Percentiles rank a stretch among this genome's conserved stretches.
phyloP scores from a whole-genome alignment of 2,888 invertebrate species.

The Drosophila anomelani region DNA sequence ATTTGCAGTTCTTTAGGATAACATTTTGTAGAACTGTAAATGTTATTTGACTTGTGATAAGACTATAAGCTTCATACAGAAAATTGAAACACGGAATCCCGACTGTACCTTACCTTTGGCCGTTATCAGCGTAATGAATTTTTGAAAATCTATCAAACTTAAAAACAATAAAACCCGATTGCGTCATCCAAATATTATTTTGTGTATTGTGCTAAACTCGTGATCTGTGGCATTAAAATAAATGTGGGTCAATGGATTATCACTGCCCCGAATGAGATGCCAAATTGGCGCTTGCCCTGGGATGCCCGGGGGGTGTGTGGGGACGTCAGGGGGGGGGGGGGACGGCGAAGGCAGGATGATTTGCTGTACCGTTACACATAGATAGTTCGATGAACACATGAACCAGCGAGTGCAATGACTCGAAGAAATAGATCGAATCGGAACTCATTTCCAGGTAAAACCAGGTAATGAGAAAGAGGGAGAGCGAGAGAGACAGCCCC shows the following conservation, averaged over 20 bases:
- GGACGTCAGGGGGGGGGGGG: not conserved
- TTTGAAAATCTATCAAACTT: constrained; percentile 15
- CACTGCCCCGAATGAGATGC: constrained; percentile 17
- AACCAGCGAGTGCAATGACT: constrained; percentile 52
- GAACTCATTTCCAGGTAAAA: constrained; percentile 32
- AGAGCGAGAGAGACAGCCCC: constrained; percentile 3
- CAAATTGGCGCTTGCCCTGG: constrained; percentile 15
- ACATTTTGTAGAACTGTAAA: not conserved
- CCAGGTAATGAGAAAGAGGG: not conserved
- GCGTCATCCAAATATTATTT: constrained; percentile 55
- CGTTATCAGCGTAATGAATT: constrained; percentile 15
- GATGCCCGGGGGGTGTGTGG: constrained; percentile 3
- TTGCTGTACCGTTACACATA: constrained; percentile 19
- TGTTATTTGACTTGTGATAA: not conserved
- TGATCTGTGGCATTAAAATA: constrained; percentile 46
- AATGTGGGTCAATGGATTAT: constrained; percentile 48
- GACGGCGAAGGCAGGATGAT: constrained; percentile 2
- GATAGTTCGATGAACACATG: constrained; percentile 35
- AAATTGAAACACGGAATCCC: not conserved
- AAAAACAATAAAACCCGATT: constrained; percentile 37
- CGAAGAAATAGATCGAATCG: constrained; percentile 19
- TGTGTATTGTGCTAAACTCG: constrained; percentile 35
- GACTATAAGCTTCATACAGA: not conserved
- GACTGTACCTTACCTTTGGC: constrained; percentile 5
- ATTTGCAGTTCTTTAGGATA: too few species aligned